Percentiles rank a stretch among this genome's conserved stretches.
Evolutionary conservation across 2,113 vertebrate species (phyloP).

Genomic region (Tyrannus savana): DNA sequence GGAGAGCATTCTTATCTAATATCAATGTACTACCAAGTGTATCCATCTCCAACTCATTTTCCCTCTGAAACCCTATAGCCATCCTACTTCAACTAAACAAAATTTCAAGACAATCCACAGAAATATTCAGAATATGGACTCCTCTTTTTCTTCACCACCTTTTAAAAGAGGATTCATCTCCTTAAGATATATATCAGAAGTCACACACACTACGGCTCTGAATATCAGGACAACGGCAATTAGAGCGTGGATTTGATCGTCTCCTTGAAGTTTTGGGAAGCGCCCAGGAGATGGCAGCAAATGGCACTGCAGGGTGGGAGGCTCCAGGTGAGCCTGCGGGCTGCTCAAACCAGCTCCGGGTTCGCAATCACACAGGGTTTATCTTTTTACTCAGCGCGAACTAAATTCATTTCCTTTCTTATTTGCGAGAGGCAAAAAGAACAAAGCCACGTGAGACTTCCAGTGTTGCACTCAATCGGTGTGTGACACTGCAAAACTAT

Average conservation of each 20-base stretch:
- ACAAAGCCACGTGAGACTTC: background rate
- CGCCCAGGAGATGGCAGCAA: conserved; percentile 44
- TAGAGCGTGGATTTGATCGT: rapidly evolving
- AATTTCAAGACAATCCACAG: background rate
- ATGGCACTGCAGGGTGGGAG: background rate
- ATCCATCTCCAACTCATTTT: background rate
- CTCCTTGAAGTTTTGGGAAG: background rate
- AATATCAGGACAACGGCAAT: background rate
- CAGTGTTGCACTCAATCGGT: background rate
- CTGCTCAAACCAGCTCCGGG: background rate
- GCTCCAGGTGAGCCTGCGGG: background rate
- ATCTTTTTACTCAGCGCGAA: background rate
- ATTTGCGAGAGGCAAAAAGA: background rate
- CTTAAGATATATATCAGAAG: background rate
- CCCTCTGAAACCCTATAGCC: background rate
- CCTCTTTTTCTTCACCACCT: background rate
- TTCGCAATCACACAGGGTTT: background rate
- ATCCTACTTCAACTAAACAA: background rate
- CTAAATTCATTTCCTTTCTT: background rate
- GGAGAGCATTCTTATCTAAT: background rate
- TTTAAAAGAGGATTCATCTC: background rate
- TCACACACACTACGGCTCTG: background rate
- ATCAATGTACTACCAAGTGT: background rate
- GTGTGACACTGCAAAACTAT: background rate
- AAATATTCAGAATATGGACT: background rate